Conservation (phyloP, 1,140 invertebrate genomes). For the Phocides pigmalion region DNA sequence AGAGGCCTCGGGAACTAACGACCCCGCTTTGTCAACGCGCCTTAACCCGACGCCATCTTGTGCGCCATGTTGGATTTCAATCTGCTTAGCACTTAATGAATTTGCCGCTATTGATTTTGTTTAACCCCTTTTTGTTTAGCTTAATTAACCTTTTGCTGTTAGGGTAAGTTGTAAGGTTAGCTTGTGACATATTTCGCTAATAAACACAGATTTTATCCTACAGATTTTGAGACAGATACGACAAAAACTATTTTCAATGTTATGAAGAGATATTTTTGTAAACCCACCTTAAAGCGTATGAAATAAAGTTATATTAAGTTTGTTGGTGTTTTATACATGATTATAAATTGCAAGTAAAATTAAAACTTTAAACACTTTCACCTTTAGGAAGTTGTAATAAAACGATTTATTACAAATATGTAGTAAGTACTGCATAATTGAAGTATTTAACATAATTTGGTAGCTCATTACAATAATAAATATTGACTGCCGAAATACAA, state of each 20-base stretch:
- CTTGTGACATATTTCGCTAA: conserved; percentile 34
- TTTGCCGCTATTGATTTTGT: conserved; percentile 82
- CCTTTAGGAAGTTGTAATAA: no score
- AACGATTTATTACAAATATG: no score
- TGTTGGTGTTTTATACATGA: no score
- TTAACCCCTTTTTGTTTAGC: conserved; percentile 83
- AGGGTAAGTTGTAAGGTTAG: conserved; percentile 29
- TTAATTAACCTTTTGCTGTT: conserved; percentile 81
- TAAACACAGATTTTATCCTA: conserved; percentile 2
- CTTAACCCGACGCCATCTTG: conserved; percentile 79
- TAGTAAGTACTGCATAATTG: no score
- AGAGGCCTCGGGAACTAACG: conserved; percentile 80
- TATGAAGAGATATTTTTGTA: no score
- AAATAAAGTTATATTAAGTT: no score
- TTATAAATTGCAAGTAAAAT: no score
- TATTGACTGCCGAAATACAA: conserved; percentile 3
- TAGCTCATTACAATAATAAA: conserved; percentile 14
- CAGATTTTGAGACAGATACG: neutral
- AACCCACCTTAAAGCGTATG: no score
- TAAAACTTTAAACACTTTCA: no score
- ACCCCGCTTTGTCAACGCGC: conserved; percentile 78
- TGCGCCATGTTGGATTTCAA: conserved; percentile 79
- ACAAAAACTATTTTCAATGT: neutral
- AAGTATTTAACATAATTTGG: conserved; percentile 19
- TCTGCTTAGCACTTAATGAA: conserved; percentile 83